Evolutionary conservation across 2,797 vertebrate species (phyloP), one percentile per base, ranked within the genome.

Genomic region (Neosilurus hyrtlii): DNA sequence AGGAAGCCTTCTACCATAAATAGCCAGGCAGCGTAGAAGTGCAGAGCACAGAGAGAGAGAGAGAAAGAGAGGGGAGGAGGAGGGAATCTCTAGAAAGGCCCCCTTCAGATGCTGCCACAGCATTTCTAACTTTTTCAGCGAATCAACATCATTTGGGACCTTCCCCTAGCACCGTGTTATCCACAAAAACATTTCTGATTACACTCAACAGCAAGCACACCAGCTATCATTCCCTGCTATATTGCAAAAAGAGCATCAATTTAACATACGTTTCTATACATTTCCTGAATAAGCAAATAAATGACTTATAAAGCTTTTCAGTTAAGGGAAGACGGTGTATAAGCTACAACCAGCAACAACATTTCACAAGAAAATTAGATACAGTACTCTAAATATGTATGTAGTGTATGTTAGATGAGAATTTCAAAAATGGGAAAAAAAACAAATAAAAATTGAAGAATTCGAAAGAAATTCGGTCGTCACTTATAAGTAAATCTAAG

Each of bases 1-100:
- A 81, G 63, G 68, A 90, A 90, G 89, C 86, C 93, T 93, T 89
- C 91, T 93, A 92, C 94, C 94, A 94, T 95, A 95, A 94, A 95
- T 94, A 94, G 94, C 89, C 92, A 90, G 90, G 88, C 86, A 74
- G 90, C 89, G 85, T 67, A 80, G 85, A 88, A 85, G 56, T 76
- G 74, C 87, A 88, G 84, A 88, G 86, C 18, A 85, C 80, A 86
- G 85, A 56, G 30, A 71, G 68, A 87, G 86, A 86, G 83, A 63
- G 51, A 84, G 80, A 30, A 83, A 79, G 67, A 72, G 61, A 1
- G 61, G 11, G 61, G 61, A 63, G 57, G 57, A 26, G 37, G 49
- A 78, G 72, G 68, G 56, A 54, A 78, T 82, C 82, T 86, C 84
- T 86, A 80, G 87, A 90, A 91, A 89, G 88, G 91, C 80, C 84